Base-by-base conservation (phyloP, 2,113 vertebrate genomes). In the Cebidichthys violaceus region DNA sequence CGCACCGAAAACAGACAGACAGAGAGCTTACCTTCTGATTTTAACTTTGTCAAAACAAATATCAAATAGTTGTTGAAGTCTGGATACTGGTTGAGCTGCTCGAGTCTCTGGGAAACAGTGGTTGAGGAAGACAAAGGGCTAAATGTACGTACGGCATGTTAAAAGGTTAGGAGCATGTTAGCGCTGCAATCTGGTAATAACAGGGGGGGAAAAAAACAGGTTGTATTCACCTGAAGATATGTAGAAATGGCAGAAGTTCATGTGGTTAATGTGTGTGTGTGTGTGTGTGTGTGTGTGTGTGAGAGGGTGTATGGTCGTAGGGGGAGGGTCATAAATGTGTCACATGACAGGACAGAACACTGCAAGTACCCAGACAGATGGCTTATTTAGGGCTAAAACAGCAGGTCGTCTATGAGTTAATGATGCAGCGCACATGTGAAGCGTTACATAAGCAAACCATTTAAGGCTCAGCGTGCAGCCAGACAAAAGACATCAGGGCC, bases 11-110 rank as follows among this genome's bases (percentile, higher is more conserved):
- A 37, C 27, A 1, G 75, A 8, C 50, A 15, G 1, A 29, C n/a
- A 1, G 17, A 43, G n/a, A 6, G 14, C 96, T 95, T 95, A 99
- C 98, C 98, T 99, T 99, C 98, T 52, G 98, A 97, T 93, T 99
- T 99, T 84, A 99, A 92, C 89, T 99, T 99, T 0, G 98, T 99
- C 80, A 99, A 94, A 87, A 99, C 98, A 92, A 99, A 99, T 93
- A 99, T 99, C 93, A 99, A 90, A 89, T 99, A 99, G 95, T 98
- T 99, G 95, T 99, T 99, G 86, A 99, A 99, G 95, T 99, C 98
- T 79, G 98, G 98, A 91, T 96, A 99, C 84, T 99, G 98, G 95
- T 99, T 99, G 71, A 99, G 96, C 93, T 99, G 98, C 93, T 99
- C 98, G 74, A 99, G 96, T 98, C 99, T 98, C 98, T 99, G 95